Base-by-base conservation (phyloP, 2,797 vertebrate genomes). In the Sebastes diaconus region DNA sequence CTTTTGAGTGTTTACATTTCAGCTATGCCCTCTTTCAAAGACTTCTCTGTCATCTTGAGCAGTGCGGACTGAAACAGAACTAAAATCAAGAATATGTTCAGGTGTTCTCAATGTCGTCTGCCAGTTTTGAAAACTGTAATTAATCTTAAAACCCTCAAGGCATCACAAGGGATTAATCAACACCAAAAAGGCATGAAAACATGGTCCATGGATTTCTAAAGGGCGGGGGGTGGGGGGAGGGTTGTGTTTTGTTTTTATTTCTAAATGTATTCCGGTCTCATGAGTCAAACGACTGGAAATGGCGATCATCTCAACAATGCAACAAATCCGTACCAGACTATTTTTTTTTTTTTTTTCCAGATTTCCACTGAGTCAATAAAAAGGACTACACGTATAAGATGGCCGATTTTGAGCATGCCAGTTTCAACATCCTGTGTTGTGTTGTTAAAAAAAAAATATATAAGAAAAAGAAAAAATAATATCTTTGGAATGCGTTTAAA, bases 391-490 rank as follows among this genome's bases (percentile, higher is more conserved):
- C 65, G 54, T 81, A 73, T 74, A 63, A 86, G 81, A 92, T 81
- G 90, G 90, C 93, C 80, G 61, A 94, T 93, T 94, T 95, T 92
- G 88, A 95, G 96, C 96, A 96, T 96, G 96, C 94, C 92, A 93
- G 93, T 95, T 96, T 94, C 89, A 94, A 95, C 95, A 95, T 95
- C 94, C 88, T 92, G 95, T 96, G 93, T 95, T 94, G 95, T 96
- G 93, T 95, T 93, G 93, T 95, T 93, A 87, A 88, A 90, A 93
- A 93, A 5, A 57, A 52, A 58, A 57, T 70, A 84, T 16, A 68
- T 2, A 34, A 69, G 30, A 68, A 73, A 66, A 80, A 18, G 1
- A 86, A 88, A 90, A 86, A 86, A 85, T 60, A 72, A 73, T 90
- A 88, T 91, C 80, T 94, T 92, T 91, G 95, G 94, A 96, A 96